A percentile compares a stretch with the other conserved stretches of the same genome.
These are phyloP conservation scores for Tapirus terrestris DNA, from an alignment of 2,113 vertebrate species.

Conservation along the genomic window DNA sequence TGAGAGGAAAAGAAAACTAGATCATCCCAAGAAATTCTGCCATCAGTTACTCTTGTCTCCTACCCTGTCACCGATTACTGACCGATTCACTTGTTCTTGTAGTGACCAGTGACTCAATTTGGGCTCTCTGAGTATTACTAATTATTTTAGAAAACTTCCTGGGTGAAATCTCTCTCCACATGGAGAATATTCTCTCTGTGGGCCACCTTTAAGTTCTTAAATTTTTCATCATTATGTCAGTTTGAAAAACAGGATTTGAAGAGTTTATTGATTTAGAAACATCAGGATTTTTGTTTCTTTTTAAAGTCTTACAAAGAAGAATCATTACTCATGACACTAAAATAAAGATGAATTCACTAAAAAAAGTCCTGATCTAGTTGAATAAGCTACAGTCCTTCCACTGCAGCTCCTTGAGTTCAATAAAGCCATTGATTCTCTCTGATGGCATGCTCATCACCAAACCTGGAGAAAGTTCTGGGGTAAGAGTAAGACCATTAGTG, in stretches of 20 bases:
- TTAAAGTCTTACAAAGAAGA: conserved; percentile 20
- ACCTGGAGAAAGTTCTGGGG: background rate
- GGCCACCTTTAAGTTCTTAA: background rate
- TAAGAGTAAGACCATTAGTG: background rate
- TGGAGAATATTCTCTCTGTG: background rate
- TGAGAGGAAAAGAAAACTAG: background rate
- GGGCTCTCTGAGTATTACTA: background rate
- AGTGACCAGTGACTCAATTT: background rate
- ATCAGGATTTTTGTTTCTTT: background rate
- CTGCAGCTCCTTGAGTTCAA: background rate
- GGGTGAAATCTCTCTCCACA: background rate
- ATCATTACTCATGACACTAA: background rate
- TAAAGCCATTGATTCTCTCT: background rate
- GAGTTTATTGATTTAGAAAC: conserved; percentile 30
- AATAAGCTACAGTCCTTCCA: background rate
- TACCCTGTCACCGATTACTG: background rate
- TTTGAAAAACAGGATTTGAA: conserved; percentile 15
- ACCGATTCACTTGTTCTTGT: background rate
- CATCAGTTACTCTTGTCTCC: background rate
- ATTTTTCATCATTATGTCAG: background rate
- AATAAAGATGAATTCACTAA: background rate
- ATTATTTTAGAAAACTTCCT: background rate
- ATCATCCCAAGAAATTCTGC: background rate
- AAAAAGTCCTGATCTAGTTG: background rate
- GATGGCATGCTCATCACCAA: background rate